Evolutionary conservation across 1,140 invertebrate genomes (phyloP), one percentile per base, ranked within the genome.

Genomic region (Ceratoteleas bidentatus): DNA sequence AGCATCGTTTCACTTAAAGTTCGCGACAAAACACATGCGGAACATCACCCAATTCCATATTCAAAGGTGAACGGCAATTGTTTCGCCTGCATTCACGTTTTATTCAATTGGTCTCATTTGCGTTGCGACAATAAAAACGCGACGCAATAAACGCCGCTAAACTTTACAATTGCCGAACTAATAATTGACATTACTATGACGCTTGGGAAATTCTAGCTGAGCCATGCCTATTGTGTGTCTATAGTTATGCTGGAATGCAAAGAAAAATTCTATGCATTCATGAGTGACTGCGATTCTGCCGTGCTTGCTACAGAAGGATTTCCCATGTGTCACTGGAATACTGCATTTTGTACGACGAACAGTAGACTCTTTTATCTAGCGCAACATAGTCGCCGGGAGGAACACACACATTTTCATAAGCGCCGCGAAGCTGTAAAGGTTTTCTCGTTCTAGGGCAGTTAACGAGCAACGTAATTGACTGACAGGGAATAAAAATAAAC

Each of bases 201-300:
- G 69, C 70, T 62, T 78, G 74, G 81, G 74, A 83, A 78, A 78
- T 75, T 34, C 65, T 47, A 40, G 68, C 56, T 68, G 57, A 58
- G 50, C 60, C n/a, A 14, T 54, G 54, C 60, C 69, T 70, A 83
- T 75, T 79, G 74, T 79, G 60, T 75, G 61, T 70, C 81, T 79
- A 72, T 66, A 72, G 74, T 78, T 57, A 65, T 69, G 58, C 68
- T 32, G 65, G 66, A 57, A 72, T 75, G 75, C 81, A 83, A 83
- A 79, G 81, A 78, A 83, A 83, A 83, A 75, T 78, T 78, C 81
- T 72, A 83, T 83, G 75, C 75, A 83, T 83, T 83, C 58, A 78
- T 75, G 81, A 83, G 74, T 69, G 47, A 74, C 64, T 83, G 47
- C 74, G 58, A 83, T 83, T 78, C 70, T 50, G 64, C 64, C 40